Conservation (phyloP, 1,140 invertebrate genomes). For the Epicauta chinensis region DNA sequence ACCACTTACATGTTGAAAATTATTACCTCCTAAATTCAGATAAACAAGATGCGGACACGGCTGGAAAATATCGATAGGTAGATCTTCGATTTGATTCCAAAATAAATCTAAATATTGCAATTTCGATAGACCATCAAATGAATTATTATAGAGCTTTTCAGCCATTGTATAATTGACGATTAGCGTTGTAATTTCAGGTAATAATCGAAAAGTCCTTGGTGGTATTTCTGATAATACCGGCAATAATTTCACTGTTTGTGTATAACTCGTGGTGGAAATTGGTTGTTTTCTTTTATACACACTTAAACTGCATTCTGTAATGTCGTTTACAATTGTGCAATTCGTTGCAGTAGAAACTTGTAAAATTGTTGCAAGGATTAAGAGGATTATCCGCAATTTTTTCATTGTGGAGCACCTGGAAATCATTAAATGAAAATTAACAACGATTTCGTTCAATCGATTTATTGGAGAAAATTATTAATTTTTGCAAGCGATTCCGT, state of each 20-base stretch:
- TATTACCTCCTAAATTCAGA: slow-evolving; percentile 3
- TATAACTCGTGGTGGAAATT: neutral
- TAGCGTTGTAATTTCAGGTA: slow-evolving; percentile 5
- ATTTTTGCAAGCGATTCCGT: slow-evolving; percentile 12
- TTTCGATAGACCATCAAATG: slow-evolving; percentile 2
- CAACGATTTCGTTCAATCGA: no score
- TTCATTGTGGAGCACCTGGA: no score
- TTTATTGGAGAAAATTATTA: neutral
- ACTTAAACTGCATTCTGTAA: no score
- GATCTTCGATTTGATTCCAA: slow-evolving; percentile 3
- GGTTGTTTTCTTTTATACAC: neutral
- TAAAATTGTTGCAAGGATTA: no score
- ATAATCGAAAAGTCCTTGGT: neutral
- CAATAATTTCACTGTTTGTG: neutral
- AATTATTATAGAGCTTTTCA: slow-evolving; percentile 1
- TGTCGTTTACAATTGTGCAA: no score
- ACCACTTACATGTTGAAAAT: neutral
- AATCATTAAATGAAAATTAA: no score
- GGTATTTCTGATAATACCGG: neutral
- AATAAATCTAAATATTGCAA: slow-evolving; percentile 5
- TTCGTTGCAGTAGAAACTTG: no score
- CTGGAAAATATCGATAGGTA: slow-evolving; percentile 1
- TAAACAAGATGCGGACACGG: slow-evolving; percentile 2
- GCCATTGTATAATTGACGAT: slow-evolving; percentile 3
- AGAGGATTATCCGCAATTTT: no score